Evolutionary conservation across 2,113 vertebrate genomes (phyloP).

Genomic region (Anarhynchus alexandrinus): DNA sequence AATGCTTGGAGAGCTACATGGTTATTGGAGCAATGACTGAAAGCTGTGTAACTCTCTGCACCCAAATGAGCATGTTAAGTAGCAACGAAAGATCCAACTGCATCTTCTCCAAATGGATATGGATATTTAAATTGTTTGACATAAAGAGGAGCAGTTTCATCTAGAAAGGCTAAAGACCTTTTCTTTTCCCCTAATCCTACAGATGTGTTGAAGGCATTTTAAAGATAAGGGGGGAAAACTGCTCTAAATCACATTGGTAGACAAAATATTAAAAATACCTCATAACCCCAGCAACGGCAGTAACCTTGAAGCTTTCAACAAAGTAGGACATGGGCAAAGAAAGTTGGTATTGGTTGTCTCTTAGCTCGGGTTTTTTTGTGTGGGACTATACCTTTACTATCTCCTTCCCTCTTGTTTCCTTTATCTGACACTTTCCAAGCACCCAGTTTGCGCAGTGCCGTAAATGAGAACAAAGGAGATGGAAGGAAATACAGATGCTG

Average conservation of each 20-base stretch:
- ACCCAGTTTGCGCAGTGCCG: neutral
- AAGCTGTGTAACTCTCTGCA: neutral
- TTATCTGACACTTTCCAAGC: neutral
- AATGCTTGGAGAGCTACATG: neutral
- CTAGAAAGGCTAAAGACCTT: neutral
- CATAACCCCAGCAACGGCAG: neutral
- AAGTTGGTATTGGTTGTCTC: neutral
- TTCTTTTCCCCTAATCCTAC: neutral
- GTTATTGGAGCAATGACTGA: neutral
- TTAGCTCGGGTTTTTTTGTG: neutral
- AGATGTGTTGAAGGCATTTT: accelerated
- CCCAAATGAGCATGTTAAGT: neutral
- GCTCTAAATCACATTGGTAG: neutral
- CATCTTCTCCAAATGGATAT: neutral
- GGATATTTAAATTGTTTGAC: neutral
- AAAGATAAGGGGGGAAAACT: neutral
- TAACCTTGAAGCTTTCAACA: neutral
- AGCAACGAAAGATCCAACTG: neutral
- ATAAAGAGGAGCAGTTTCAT: neutral
- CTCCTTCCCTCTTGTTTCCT: neutral
- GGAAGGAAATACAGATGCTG: neutral
- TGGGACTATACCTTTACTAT: neutral
- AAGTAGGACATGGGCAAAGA: neutral
- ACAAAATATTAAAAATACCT: neutral
- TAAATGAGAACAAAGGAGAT: neutral